These are phyloP conservation scores for Drosophila setosimentum DNA, from an alignment of 2,888 invertebrate genomes.

Conservation along the genomic window DNA sequence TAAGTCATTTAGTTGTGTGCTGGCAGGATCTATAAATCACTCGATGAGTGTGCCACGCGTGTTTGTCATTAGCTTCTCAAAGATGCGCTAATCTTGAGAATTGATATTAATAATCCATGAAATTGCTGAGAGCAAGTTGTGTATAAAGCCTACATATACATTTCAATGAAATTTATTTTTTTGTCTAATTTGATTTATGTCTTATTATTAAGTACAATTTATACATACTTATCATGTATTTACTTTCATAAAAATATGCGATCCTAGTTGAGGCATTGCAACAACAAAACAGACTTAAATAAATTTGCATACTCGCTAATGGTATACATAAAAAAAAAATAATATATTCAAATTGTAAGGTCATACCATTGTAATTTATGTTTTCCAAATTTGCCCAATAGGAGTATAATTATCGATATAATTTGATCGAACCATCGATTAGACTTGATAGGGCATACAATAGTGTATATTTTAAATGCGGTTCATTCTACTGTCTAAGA, in stretches of 20 bases:
- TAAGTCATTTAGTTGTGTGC: slow-evolving; percentile 37
- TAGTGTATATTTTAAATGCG: not conserved
- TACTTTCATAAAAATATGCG: not conserved
- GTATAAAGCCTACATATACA: not conserved
- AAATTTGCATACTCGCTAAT: not conserved
- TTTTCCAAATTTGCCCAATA: not conserved
- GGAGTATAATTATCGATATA: not conserved
- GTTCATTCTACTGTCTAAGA: not conserved
- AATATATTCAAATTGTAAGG: too few species aligned
- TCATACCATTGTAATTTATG: not conserved
- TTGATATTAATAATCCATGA: slow-evolving; percentile 9
- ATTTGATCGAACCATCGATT: not conserved
- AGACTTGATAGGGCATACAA: not conserved
- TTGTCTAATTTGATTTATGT: not conserved
- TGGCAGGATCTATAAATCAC: slow-evolving; percentile 48
- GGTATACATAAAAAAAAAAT: too few species aligned
- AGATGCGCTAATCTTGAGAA: slow-evolving; percentile 9
- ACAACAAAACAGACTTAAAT: not conserved
- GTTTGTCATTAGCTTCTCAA: slow-evolving; percentile 31
- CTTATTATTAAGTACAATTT: not conserved
- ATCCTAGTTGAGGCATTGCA: not conserved
- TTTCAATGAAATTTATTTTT: not conserved
- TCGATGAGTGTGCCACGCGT: slow-evolving; percentile 25
- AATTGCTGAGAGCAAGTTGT: not conserved
- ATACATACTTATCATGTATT: not conserved